These are phyloP conservation scores for Clarias batrachus DNA, from an alignment of 2,113 vertebrate genomes.

Conservation along the genomic window DNA sequence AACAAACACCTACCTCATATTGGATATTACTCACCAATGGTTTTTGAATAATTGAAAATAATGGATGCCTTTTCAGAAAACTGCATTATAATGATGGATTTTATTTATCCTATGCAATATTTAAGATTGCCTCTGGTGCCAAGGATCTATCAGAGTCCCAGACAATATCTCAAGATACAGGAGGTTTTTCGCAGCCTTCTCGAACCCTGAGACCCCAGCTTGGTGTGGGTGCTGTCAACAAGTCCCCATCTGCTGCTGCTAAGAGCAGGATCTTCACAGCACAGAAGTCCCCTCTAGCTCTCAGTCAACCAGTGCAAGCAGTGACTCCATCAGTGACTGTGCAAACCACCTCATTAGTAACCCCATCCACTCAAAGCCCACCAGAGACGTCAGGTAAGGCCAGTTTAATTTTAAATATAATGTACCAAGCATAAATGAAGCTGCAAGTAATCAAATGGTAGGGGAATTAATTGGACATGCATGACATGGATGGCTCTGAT, in stretches of 20 bases:
- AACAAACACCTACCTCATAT: neutral
- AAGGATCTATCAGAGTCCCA: constrained; percentile 61
- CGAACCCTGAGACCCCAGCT: constrained; percentile 88
- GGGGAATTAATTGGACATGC: constrained; percentile 11
- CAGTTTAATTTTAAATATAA: neutral
- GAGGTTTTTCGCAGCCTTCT: constrained; percentile 82
- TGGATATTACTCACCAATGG: too few relatives aligned
- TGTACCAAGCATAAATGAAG: neutral
- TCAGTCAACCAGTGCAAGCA: constrained; percentile 83
- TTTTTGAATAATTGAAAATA: neutral
- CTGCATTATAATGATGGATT: neutral
- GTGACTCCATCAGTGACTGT: constrained; percentile 67
- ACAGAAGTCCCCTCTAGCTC: constrained; percentile 77
- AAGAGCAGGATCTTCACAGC: constrained; percentile 82
- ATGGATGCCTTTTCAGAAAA: neutral
- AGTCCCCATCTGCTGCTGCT: constrained; percentile 71
- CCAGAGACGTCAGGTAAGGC: constrained; percentile 33
- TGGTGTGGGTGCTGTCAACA: constrained; percentile 88
- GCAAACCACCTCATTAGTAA: constrained; percentile 30
- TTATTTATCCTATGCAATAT: constrained; percentile 4
- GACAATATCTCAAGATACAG: constrained; percentile 56
- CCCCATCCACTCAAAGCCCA: constrained; percentile 32
- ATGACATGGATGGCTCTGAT: neutral
- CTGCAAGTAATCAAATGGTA: constrained; percentile 4
- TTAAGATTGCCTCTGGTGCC: constrained; percentile 54